A percentile compares a stretch with the other conserved stretches of the same genome.
Evolutionary conservation across 2,888 invertebrate species (phyloP).

Genomic region (Caenorhabditis sp.): DNA sequence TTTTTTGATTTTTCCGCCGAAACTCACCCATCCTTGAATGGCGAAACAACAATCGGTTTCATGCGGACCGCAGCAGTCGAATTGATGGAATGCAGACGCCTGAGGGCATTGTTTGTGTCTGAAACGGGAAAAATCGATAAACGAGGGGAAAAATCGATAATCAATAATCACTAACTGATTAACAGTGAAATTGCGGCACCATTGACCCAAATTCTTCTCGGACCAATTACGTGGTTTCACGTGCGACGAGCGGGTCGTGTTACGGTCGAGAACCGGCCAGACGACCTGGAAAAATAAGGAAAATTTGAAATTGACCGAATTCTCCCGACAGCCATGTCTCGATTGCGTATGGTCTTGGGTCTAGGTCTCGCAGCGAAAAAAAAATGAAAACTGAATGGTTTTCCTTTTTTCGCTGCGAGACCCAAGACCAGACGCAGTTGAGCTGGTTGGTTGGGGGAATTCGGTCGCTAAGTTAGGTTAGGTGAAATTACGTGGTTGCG

Average conservation of each 20-base stretch:
- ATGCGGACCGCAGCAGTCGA: conserved; percentile 78
- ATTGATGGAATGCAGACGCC: conserved; percentile 80
- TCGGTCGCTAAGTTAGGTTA: no score
- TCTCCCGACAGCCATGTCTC: no score
- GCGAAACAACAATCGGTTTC: conserved; percentile 81
- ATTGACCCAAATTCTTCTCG: conserved; percentile 81
- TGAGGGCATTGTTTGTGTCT: conserved; percentile 81
- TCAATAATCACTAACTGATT: conserved; percentile 76
- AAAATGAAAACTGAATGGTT: neutral
- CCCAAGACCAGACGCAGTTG: no score
- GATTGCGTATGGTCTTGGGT: no score
- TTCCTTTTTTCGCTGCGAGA: neutral
- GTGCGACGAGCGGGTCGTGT: conserved; percentile 35
- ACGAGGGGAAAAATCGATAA: no score
- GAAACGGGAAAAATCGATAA: conserved; percentile 30
- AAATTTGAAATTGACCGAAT: no score
- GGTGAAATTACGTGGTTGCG: no score
- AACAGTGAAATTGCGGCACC: conserved; percentile 80
- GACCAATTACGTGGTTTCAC: conserved; percentile 73
- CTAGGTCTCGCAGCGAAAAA: no score
- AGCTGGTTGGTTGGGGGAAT: no score
- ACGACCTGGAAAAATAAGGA: conserved; percentile 47
- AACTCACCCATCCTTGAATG: conserved; percentile 78
- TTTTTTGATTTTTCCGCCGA: neutral
- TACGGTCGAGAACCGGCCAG: conserved; percentile 66